Base-by-base conservation (phyloP, 1,140 invertebrate species). In the Latrodectus geometricus region DNA sequence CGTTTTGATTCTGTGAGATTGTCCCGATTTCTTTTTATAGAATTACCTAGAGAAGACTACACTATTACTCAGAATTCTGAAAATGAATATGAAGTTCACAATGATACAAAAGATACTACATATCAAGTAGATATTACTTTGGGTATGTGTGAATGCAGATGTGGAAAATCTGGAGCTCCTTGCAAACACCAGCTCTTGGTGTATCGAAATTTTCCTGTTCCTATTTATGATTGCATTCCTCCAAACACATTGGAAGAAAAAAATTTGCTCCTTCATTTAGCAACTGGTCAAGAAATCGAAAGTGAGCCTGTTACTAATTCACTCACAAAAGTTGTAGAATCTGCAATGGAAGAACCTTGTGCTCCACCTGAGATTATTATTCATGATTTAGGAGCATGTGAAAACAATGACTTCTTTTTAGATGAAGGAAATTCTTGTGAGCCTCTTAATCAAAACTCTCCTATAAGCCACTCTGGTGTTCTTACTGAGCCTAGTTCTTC, bases 1-100 rank as follows among this genome's bases (percentile, higher is more conserved):
- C 50, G 85, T n/a, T 87, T 87, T 52, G 85, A 87, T 66, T 73
- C 17, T 21, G 85, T 87, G 15, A 17, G 77, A 50, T 35, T 79
- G 12, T 79, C 85, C 9, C 23, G 85, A 23, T 87, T 80, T 68
- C 54, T 87, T 8, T 87, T 87, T 8, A 80, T 87, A 4, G 85
- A 87, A 15, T n/a, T 87, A 9, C 85, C 85, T 8, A 15, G 85
- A 23, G 85, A 87, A 68, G 77, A 76, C 17, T 87, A 87, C 17
- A 87, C 85, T 20, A 87, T 87, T 8, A 80, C 85, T 15, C 85
- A 87, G 35, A 80, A 80, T 52, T 87, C 85, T 66, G 85, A 87
- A 20, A 87, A 21, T 52, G 85, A 87, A n/a, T 87, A 87, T 65
- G 85, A 87, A 52, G 85, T 87, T 15, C 85, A 87, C 50, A 87